Percentiles rank a stretch among this genome's conserved stretches.
Evolutionary conservation across 2,888 invertebrate species (phyloP).

Genomic region (Adelphocoris suturalis): DNA sequence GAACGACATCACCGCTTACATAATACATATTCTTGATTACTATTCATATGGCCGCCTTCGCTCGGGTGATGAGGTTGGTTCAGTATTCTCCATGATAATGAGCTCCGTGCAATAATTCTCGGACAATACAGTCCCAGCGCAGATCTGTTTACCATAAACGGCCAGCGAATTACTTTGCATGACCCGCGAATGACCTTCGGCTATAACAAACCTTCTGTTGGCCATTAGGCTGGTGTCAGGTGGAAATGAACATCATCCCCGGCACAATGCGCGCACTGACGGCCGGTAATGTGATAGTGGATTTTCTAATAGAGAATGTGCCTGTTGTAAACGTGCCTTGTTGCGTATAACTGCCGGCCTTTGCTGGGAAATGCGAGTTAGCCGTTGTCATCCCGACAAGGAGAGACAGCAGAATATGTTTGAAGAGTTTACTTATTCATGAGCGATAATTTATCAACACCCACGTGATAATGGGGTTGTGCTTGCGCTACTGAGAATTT

Average conservation of each 20-base stretch:
- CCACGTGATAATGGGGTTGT: too few species aligned
- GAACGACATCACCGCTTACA: not conserved
- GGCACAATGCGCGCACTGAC: too few species aligned
- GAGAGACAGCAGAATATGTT: too few species aligned
- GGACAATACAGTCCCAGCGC: not conserved
- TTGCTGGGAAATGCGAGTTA: too few species aligned
- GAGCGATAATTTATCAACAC: too few species aligned
- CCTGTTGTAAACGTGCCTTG: too few species aligned
- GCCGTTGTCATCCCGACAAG: too few species aligned
- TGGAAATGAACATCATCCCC: not conserved
- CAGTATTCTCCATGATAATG: constrained; percentile 21
- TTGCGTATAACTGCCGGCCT: too few species aligned
- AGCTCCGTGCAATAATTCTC: not conserved
- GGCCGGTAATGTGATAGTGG: too few species aligned
- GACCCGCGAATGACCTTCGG: not conserved
- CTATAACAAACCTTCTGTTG: not conserved
- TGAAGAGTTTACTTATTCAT: too few species aligned
- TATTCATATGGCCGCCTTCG: constrained; percentile 33
- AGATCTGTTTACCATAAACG: constrained; percentile 9
- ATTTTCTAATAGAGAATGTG: too few species aligned
- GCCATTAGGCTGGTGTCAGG: not conserved
- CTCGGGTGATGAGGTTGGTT: constrained; percentile 27
- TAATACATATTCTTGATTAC: constrained; percentile 1
- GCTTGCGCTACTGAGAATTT: too few species aligned
- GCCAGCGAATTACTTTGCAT: constrained; percentile 16